Base-by-base conservation (phyloP, 2,797 vertebrate genomes). In the Falco novaeseelandiae region DNA sequence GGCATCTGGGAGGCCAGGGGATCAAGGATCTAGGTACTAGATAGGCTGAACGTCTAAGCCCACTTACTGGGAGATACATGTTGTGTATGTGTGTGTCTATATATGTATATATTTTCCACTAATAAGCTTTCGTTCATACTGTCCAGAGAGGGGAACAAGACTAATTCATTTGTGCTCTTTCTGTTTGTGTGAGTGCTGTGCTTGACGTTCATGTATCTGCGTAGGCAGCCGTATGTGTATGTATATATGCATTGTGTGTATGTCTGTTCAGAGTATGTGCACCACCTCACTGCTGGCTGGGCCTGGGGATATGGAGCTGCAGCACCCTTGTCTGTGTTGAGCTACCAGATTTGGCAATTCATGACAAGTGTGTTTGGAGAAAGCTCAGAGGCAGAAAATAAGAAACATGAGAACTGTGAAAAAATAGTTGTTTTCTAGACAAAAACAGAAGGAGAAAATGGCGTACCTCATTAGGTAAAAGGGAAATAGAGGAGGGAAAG, bases 381-480 rank as follows among this genome's bases (percentile, higher is more conserved):
- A 82, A 46, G 20, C 12, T 48, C 27, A 78, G 32, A 83, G 30
- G 20, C 27, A 36, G 46, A 30, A 17, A 57, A 12, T 26, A 8
- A 77, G 21, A 81, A 34, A 16, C 19, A 9, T 14, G 10, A 66
- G 32, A 84, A 54, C 14, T 63, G 32, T 30, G 20, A 79, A 76
- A 32, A 90, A 90, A 78, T 67, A 0, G 8, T 63, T 16, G 2
- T 74, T 55, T 77, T 77, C 30, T 48, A 22, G 25, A 2, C 74
- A 32, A 62, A 74, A 82, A 49, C 14, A 73, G 12, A 89, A 51
- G 17, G 21, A 70, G 42, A 82, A 62, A 25, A 70, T 1, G 10
- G 4, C 0, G 0, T 49, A 22, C 10, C 70, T 70, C 14, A 58
- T 3, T 52, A 13, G 20, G 5, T 40, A 54, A 71, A 22, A 82